Percentiles rank a stretch among this genome's conserved stretches.
These are phyloP conservation scores for Perizoma affinitatum DNA, from an alignment of 2,888 invertebrate species.

Conservation along the genomic window DNA sequence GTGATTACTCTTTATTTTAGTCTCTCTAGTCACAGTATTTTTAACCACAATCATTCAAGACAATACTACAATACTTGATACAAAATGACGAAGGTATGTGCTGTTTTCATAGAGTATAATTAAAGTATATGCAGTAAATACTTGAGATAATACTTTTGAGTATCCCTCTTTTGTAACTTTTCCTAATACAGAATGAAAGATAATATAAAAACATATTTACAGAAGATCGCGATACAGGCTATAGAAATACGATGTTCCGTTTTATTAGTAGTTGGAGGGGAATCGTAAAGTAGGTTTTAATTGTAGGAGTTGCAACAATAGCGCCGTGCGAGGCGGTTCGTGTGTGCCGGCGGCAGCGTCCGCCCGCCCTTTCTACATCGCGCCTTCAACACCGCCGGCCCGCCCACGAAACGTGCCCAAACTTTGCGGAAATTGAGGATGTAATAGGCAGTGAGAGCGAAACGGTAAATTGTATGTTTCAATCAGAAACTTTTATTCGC, in stretches of 20 bases:
- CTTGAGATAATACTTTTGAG: too few relatives aligned
- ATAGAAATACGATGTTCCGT: slow-evolving; percentile 49
- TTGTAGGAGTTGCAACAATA: slow-evolving; percentile 71
- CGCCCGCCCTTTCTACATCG: slow-evolving; percentile 63
- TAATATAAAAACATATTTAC: slow-evolving; percentile 18
- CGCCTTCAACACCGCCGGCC: slow-evolving; percentile 57
- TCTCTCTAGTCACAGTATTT: slow-evolving; percentile 10
- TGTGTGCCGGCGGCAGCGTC: slow-evolving; percentile 66
- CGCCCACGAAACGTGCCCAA: slow-evolving; percentile 50
- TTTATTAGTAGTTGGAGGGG: slow-evolving; percentile 60
- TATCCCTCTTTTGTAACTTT: slow-evolving; percentile 4
- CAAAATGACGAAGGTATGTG: too few relatives aligned
- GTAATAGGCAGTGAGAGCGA: slow-evolving; percentile 12
- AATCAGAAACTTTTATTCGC: slow-evolving; percentile 5
- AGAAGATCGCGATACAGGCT: slow-evolving; percentile 50
- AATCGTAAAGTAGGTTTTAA: slow-evolving; percentile 70
- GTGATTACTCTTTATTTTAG: slow-evolving; percentile 56
- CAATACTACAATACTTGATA: too few relatives aligned
- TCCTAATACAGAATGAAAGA: slow-evolving; percentile 13
- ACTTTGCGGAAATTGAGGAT: slow-evolving; percentile 35
- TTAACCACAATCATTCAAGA: too few relatives aligned
- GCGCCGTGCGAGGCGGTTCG: slow-evolving; percentile 72
- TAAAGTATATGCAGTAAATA: not conserved
- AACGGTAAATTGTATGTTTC: slow-evolving; percentile 16
- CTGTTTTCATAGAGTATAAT: too few relatives aligned